phyloP scores from a whole-genome alignment of 92 coral and sea anemone species.

The Parazoanthus darwini region DNA sequence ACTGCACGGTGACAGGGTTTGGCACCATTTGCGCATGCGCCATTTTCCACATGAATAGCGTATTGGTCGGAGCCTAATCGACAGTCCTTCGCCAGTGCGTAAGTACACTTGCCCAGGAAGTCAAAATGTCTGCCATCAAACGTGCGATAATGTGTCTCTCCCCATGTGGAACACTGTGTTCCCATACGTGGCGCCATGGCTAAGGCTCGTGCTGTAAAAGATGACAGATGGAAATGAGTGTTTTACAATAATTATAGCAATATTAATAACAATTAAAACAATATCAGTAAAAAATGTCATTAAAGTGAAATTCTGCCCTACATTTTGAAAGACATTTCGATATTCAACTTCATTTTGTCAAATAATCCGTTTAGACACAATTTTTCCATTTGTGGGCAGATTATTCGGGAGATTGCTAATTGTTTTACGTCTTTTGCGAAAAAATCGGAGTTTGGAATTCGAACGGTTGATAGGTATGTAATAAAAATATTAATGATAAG shows the following conservation, averaged over 20 bases:
- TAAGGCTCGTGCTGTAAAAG: conserved; percentile 51
- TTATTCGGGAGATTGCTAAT: too few relatives aligned
- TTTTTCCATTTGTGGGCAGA: too few relatives aligned
- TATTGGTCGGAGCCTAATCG: conserved; percentile 57
- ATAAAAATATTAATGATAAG: too few relatives aligned
- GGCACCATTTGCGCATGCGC: not conserved
- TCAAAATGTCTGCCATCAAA: conserved; percentile 57
- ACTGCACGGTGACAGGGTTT: conserved; percentile 30
- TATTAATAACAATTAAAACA: too few relatives aligned
- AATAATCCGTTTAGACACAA: too few relatives aligned
- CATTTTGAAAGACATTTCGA: too few relatives aligned
- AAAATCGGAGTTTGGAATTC: too few relatives aligned
- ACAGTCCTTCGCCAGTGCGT: conserved; percentile 59
- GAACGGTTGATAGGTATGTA: too few relatives aligned
- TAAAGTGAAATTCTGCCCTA: too few relatives aligned
- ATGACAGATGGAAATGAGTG: not conserved
- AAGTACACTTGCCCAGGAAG: conserved; percentile 53
- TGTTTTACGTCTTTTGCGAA: too few relatives aligned
- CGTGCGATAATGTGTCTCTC: conserved; percentile 57
- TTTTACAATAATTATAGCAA: not conserved
- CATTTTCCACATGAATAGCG: conserved; percentile 50
- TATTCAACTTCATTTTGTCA: too few relatives aligned
- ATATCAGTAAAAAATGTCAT: too few relatives aligned
- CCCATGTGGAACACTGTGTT: conserved; percentile 52
- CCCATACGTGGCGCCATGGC: conserved; percentile 15